Evolutionary conservation across 2,113 vertebrate species (phyloP), one percentile per base, ranked within the genome.

Genomic region (Baryphthengus martii): DNA sequence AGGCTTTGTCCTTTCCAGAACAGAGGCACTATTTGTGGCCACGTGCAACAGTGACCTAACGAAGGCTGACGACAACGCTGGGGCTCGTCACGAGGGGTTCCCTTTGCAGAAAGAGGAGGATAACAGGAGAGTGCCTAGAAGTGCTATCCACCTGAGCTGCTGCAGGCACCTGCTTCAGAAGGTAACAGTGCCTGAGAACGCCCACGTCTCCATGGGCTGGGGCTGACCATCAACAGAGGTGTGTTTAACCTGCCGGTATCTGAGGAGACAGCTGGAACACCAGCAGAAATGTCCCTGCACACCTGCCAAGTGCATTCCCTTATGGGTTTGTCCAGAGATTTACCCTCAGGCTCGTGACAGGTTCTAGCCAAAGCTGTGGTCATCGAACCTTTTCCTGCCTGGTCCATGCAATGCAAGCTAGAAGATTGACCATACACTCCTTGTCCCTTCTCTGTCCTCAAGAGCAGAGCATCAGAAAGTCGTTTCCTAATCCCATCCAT

Each of bases 1-100:
- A 67, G 31, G 59, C 0, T 0, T 6, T 7, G 14, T 44, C 26
- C 59, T 70, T 53, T 49, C 19, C 17, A 62, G 53, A 45, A 62
- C 5, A 56, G 21, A 44, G 18, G 28, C 17, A 23, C 40, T 67
- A 16, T n/a, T 50, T 47, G 55, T 45, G 53, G 33, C 9, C 55
- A 66, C 3, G 6, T 0, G 2, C 21, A 28, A 40, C 0, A 50
- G 47, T 17, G 52, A 83, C 31, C 75, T 13, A 29, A 39, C 13
- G 72, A 62, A 50, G 33, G 13, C 2, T 76, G 55, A 31, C 72
- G 59, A 11, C 18, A 71, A 3, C 2, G 2, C 62, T 40, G 13
- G 42, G 33, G 42, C 31, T 56, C 8, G 13, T 62, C 78, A 62
- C 49, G 31, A 47, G 10, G 10, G 20, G 5, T 17, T 71, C 29